Conservation (phyloP, 2,113 vertebrate species). For the Naja naja region DNA sequence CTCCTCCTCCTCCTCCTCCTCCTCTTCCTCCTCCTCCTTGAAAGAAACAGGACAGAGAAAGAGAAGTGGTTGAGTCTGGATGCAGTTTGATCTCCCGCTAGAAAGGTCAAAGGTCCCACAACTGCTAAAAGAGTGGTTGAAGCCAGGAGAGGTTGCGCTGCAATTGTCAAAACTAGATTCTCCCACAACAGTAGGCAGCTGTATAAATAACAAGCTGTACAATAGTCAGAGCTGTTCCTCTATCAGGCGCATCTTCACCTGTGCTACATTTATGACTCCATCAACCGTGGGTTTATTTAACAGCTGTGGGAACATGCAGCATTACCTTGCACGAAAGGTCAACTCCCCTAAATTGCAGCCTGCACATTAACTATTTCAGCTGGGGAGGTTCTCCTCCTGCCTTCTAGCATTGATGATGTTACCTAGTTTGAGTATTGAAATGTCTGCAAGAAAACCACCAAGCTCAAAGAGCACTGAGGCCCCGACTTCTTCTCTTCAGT, state of each 20-base stretch:
- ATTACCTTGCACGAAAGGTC: constrained; percentile 59
- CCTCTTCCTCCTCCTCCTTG: too few species aligned
- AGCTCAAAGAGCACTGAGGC: too few species aligned
- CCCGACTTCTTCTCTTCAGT: too few species aligned
- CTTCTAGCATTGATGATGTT: too few species aligned
- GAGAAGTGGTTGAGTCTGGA: constrained; percentile 59
- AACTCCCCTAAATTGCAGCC: constrained; percentile 59
- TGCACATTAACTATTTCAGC: constrained; percentile 43
- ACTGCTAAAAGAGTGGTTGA: constrained; percentile 80
- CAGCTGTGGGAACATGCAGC: constrained; percentile 69
- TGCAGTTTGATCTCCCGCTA: constrained; percentile 80
- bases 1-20: too few species aligned
- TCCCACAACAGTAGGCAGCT: constrained; percentile 67
- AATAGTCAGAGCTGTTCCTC: constrained; percentile 70
- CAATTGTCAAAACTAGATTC: constrained; percentile 77
- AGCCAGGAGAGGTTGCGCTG: constrained; percentile 75
- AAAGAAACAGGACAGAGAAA: background rate
- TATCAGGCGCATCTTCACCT: constrained; percentile 68
- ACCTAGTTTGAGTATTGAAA: too few species aligned
- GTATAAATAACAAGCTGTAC: constrained; percentile 74
- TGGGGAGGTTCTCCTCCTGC: constrained; percentile 3
- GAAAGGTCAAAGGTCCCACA: constrained; percentile 76
- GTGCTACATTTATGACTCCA: constrained; percentile 66
- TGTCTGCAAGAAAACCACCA: too few species aligned
- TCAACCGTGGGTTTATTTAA: constrained; percentile 65